Percentiles rank a stretch among this genome's conserved stretches.
Conservation (phyloP, 2,113 vertebrate species). For the Lasiurus cinereus region DNA sequence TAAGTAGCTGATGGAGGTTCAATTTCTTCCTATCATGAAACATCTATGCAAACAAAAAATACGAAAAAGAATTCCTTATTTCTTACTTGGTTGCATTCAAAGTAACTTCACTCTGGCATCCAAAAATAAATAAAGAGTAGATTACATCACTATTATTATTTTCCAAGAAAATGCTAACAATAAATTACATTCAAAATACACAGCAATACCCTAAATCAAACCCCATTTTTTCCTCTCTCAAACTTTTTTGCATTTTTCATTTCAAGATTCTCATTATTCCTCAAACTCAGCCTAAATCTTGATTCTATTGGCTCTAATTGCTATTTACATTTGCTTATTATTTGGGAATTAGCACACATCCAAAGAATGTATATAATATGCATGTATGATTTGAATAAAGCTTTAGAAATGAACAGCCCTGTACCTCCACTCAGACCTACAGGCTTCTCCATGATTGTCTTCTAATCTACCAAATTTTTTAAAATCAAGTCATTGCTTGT, state of each 20-base stretch:
- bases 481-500: not conserved
- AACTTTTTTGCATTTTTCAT: not conserved
- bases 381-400: not conserved
- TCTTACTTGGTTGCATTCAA: conserved; percentile 19
- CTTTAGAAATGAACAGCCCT: not conserved
- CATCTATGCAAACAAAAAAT: not conserved
- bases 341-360: not conserved
- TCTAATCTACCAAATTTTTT: not conserved
- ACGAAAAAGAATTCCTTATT: not conserved
- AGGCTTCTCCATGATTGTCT: not conserved
- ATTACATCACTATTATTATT: not conserved
- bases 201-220: not conserved
- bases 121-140: conserved; percentile 28
- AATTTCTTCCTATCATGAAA: not conserved
- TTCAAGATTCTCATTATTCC: not conserved
- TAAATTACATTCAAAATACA: not conserved
- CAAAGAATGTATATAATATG: not conserved
- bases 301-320: not conserved
- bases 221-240: not conserved
- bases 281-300: not conserved
- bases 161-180: conserved; percentile 36
- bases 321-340: conserved; percentile 7
- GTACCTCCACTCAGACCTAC: not conserved
- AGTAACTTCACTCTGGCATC: not conserved
- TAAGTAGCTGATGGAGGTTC: not conserved